These are phyloP conservation scores for Gasterosteus aculeatus DNA, from an alignment of 2,113 vertebrate species.

Conservation along the genomic window DNA sequence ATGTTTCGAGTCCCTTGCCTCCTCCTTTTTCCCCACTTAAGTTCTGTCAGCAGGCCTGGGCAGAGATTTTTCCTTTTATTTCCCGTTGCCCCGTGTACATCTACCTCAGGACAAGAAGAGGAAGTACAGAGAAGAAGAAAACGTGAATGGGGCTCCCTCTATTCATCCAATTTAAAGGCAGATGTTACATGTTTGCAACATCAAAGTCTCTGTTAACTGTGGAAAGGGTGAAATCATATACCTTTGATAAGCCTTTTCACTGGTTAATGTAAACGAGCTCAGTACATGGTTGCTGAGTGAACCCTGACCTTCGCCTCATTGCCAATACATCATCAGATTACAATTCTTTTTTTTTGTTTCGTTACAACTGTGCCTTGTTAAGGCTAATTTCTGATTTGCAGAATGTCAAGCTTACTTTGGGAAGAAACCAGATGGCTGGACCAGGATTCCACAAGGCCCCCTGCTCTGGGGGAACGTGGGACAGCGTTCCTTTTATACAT, in stretches of 20 bases:
- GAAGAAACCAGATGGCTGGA: slow-evolving; percentile 47
- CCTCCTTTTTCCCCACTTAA: slow-evolving; percentile 26
- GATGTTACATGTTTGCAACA: slow-evolving; percentile 79
- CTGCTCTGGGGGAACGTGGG: slow-evolving; percentile 48
- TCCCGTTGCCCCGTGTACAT: slow-evolving; percentile 31
- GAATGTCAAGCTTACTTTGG: slow-evolving; percentile 80
- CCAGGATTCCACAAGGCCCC: slow-evolving; percentile 55
- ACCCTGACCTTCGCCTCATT: slow-evolving; percentile 69
- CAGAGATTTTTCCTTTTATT: slow-evolving; percentile 35
- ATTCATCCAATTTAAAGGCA: slow-evolving; percentile 71
- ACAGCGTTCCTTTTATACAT: slow-evolving; percentile 54
- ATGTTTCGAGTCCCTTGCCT: slow-evolving; percentile 60
- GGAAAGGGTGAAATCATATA: slow-evolving; percentile 79
- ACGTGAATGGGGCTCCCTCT: slow-evolving; percentile 28
- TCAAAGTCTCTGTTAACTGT: slow-evolving; percentile 74
- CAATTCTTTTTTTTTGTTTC: slow-evolving; percentile 21
- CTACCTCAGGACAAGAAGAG: slow-evolving; percentile 38
- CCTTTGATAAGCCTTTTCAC: slow-evolving; percentile 73
- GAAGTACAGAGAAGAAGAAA: slow-evolving; percentile 6
- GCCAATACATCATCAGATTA: slow-evolving; percentile 74
- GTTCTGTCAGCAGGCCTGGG: slow-evolving; percentile 32
- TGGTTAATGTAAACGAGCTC: slow-evolving; percentile 74
- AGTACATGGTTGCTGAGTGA: slow-evolving; percentile 65
- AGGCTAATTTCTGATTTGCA: slow-evolving; percentile 82
- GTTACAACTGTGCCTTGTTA: slow-evolving; percentile 72